Evolutionary conservation across 2,888 invertebrate genomes (phyloP).

Genomic region (Petrolisthes cinctipes): DNA sequence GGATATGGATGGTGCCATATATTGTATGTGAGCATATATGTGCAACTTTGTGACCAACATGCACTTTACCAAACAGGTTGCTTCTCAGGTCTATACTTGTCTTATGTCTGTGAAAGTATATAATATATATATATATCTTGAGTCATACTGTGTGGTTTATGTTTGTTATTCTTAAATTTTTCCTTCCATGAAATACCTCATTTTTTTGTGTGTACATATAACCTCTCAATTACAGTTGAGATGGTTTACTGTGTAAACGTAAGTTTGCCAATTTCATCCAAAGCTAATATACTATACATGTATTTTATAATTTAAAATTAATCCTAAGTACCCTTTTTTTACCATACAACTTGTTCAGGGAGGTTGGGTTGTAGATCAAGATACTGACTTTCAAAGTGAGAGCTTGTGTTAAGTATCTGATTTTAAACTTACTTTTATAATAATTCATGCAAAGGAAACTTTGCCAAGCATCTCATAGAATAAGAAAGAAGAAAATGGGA

Average conservation of each 20-base stretch:
- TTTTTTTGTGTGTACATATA: not conserved
- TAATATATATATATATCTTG: too few species aligned
- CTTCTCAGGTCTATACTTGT: too few species aligned
- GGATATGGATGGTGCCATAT: too few species aligned
- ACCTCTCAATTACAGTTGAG: not conserved
- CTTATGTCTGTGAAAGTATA: too few species aligned
- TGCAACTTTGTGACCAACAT: too few species aligned
- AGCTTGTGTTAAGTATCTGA: not conserved
- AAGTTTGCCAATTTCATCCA: not conserved
- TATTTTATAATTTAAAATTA: too few species aligned
- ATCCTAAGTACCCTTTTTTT: not conserved
- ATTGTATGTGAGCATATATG: too few species aligned
- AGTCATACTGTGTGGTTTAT: not conserved
- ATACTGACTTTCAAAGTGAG: not conserved
- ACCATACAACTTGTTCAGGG: not conserved
- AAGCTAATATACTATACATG: not conserved
- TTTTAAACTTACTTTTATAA: not conserved
- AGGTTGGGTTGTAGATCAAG: not conserved
- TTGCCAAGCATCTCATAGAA: not conserved
- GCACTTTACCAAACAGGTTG: too few species aligned
- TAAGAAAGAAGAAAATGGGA: too few species aligned
- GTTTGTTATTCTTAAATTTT: not conserved
- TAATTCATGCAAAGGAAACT: not conserved
- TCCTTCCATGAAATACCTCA: not conserved
- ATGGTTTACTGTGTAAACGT: not conserved